Evolutionary conservation across 2,888 invertebrate species (phyloP).

Genomic region (Melieria picta): DNA sequence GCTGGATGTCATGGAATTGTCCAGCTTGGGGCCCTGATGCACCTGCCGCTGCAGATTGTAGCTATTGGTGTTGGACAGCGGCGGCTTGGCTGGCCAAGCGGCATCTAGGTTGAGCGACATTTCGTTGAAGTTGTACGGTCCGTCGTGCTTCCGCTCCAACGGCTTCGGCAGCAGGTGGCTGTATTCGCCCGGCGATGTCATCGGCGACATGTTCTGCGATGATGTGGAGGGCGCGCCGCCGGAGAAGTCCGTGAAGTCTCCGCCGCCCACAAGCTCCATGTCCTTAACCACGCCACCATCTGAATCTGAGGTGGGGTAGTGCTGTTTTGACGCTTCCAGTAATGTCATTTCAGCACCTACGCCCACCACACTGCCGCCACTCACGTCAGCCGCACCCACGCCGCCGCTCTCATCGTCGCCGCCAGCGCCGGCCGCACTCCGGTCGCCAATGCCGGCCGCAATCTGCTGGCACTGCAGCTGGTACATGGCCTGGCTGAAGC

Average conservation of each 20-base stretch:
- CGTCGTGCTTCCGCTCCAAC: conserved; percentile 60
- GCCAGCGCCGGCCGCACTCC: conserved; percentile 21
- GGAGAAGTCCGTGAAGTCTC: conserved; percentile 61
- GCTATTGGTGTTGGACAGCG: conserved; percentile 54
- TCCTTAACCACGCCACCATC: conserved; percentile 70
- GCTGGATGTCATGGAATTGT: conserved; percentile 67
- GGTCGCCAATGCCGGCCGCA: conserved; percentile 67
- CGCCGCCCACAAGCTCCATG: conserved; percentile 48
- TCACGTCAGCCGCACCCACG: neutral
- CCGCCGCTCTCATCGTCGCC: conserved; percentile 17
- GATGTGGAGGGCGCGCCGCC: conserved; percentile 57
- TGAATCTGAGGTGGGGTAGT: conserved; percentile 67
- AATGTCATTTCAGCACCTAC: conserved; percentile 50
- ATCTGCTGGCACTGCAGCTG: conserved; percentile 69
- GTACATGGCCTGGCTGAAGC: conserved; percentile 71
- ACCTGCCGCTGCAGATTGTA: conserved; percentile 58
- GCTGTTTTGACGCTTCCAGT: conserved; percentile 54
- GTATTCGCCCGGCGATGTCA: conserved; percentile 62
- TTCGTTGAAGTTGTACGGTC: conserved; percentile 71
- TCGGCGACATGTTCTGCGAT: conserved; percentile 62
- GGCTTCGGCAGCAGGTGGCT: conserved; percentile 58
- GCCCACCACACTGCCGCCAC: conserved; percentile 44
- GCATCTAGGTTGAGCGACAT: conserved; percentile 69
- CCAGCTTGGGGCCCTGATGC: conserved; percentile 60
- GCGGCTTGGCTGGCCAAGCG: conserved; percentile 68